Base-by-base conservation (phyloP, 2,113 vertebrate species). In the Odontophorus gujanensis region DNA sequence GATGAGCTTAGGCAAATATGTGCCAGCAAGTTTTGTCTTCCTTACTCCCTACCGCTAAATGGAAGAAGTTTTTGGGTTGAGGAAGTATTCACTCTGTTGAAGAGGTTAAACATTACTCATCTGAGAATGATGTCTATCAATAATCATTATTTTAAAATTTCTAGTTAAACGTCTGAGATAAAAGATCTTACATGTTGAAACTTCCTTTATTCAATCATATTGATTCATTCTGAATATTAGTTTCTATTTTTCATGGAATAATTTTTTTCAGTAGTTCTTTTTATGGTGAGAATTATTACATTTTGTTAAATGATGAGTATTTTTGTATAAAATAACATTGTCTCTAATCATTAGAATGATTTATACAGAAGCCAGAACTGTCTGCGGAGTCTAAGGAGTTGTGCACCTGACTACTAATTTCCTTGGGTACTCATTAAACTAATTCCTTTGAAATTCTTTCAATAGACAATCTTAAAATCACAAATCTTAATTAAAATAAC, bases 381-480 rank as follows among this genome's bases (percentile, higher is more conserved):
- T 72, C 57, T 65, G 20, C 76, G 58, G 26, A 86, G 69, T 74
- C 38, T 57, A 50, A 77, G 20, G 11, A 63, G 26, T 42, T 68
- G 7, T 75, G n/a, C 53, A 78, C 0, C 0, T 92, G 77, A 86
- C 69, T 85, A 83, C 55, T 67, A 22, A 79, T 90, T 92, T 95
- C 88, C 88, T 94, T 89, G 36, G 30, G 43, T 86, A 50, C 66
- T 95, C 30, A 47, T 92, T 94, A 92, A 53, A 11, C 43, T 67
- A 79, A 22, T 86, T 94, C 57, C 61, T 88, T 83, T 95, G 90
- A 94, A 94, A 87, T 72, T 48, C 43, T 88, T 95, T 92, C 36
- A 77, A 89, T 85, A 94, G n/a, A 66, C n/a, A 85, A 58, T 89
- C 72, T 92, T 89, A 79, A 94, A 87, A 91, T 94, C 79, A 86